Percentiles rank a stretch among this genome's conserved stretches.
Conservation (phyloP, 2,888 invertebrate genomes). For the Cordilura impudica region DNA sequence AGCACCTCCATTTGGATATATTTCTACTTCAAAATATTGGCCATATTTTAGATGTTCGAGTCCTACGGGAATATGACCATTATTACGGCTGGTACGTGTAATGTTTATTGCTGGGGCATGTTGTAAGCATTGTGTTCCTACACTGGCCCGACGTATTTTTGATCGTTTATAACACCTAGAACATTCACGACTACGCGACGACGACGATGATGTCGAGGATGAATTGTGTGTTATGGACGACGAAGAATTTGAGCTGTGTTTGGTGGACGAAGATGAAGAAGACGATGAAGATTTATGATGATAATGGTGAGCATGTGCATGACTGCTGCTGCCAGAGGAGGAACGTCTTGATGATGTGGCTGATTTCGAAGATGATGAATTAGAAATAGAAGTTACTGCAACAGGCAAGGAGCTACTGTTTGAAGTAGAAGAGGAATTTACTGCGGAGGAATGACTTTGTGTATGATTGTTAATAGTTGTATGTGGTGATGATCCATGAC, state of each 20-base stretch:
- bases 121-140: conserved; percentile 84
- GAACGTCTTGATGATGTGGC: conserved; percentile 59
- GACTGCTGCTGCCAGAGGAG: conserved; percentile 60
- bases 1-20: conserved; percentile 96
- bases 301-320: conserved; percentile 66
- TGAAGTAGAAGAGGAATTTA: conserved; percentile 55
- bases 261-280: conserved; percentile 46
- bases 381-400: conserved; percentile 25
- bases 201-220: conserved; percentile 59
- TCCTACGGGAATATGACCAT: conserved; percentile 63
- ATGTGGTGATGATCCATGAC: conserved; percentile 35
- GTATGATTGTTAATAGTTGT: conserved; percentile 57
- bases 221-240: conserved; percentile 67
- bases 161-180: conserved; percentile 85
- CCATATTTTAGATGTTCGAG: conserved; percentile 81
- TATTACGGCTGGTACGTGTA: conserved; percentile 63
- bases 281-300: conserved; percentile 52
- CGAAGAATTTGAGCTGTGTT: conserved; percentile 65
- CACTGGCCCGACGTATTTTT: conserved; percentile 84
- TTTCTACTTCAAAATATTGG: conserved; percentile 91
- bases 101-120: conserved; percentile 65
- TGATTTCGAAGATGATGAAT: conserved; percentile 52
- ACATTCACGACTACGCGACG: conserved; percentile 77
- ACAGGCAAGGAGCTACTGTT: conserved; percentile 8
- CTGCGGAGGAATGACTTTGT: conserved; percentile 47